A percentile compares a stretch with the other conserved stretches of the same genome.
These are phyloP conservation scores for Chydorus sphaericus DNA, from an alignment of 2,888 invertebrate genomes.

Conservation along the genomic window DNA sequence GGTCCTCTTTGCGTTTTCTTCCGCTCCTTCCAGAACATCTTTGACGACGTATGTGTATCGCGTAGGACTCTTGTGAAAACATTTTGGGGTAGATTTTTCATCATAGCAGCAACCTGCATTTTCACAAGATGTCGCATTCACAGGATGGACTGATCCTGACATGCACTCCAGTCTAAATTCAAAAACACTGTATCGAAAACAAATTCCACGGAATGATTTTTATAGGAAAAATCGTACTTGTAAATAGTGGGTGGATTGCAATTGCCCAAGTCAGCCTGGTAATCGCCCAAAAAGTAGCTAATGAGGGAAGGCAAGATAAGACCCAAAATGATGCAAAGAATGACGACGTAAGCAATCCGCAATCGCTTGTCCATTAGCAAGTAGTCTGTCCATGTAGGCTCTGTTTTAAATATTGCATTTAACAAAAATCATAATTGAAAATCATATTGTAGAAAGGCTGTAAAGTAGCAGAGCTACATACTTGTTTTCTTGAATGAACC, in stretches of 20 bases:
- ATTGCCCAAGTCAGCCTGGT: slow-evolving; percentile 1
- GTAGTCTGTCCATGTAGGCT: slow-evolving; percentile 8
- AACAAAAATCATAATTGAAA: too few relatives aligned
- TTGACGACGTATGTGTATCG: slow-evolving; percentile 11
- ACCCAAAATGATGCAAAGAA: slow-evolving; percentile 8
- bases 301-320: slow-evolving; percentile 7
- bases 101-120: slow-evolving; percentile 14
- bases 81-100: neutral
- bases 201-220: neutral
- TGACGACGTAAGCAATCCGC: slow-evolving; percentile 13
- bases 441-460: too few relatives aligned
- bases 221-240: neutral
- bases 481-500: too few relatives aligned
- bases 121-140: neutral
- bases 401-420: neutral
- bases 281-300: slow-evolving; percentile 5
- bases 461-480: too few relatives aligned
- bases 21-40: neutral
- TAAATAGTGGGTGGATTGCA: neutral
- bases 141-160: neutral
- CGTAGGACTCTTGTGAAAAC: slow-evolving; percentile 12
- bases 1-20: too few relatives aligned
- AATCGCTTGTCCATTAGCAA: slow-evolving; percentile 7
- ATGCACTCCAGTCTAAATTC: neutral
- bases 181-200: neutral